A percentile compares a stretch with the other conserved stretches of the same genome.
phyloP scores from a whole-genome alignment of 2,888 invertebrate genomes.

The Brachycybe producta region DNA sequence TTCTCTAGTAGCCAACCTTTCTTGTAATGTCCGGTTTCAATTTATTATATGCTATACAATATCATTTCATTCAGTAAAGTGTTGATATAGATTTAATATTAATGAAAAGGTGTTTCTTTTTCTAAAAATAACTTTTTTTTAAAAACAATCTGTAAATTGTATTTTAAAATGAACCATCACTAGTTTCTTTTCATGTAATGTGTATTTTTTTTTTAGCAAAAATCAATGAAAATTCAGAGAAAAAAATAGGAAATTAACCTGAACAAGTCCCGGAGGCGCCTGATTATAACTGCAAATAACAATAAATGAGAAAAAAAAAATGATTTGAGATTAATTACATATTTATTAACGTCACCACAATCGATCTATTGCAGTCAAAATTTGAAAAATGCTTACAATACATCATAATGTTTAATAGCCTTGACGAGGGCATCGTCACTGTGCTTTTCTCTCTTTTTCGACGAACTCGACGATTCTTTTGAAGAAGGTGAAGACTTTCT shows the following conservation, averaged over 20 bases:
- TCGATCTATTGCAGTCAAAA: neutral
- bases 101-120: neutral
- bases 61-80: too few relatives aligned
- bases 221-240: neutral
- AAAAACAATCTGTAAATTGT: too few relatives aligned
- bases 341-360: neutral
- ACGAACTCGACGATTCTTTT: neutral
- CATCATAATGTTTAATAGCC: constrained; percentile 20
- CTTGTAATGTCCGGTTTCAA: too few relatives aligned
- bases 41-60: too few relatives aligned
- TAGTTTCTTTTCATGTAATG: too few relatives aligned
- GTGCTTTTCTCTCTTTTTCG: constrained; percentile 3
- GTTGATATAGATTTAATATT: too few relatives aligned
- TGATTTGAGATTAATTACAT: neutral
- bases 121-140: neutral
- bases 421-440: constrained; percentile 16
- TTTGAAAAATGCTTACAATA: too few relatives aligned
- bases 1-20: too few relatives aligned
- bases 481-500: too few relatives aligned
- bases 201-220: too few relatives aligned
- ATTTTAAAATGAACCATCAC: too few relatives aligned
- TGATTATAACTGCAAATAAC: constrained; percentile 20
- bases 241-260: constrained; percentile 16
- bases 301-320: constrained; percentile 3
- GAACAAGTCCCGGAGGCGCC: constrained; percentile 21